These are phyloP conservation scores for Bombus confusus DNA, from an alignment of 1,140 invertebrate species.

Conservation along the genomic window DNA sequence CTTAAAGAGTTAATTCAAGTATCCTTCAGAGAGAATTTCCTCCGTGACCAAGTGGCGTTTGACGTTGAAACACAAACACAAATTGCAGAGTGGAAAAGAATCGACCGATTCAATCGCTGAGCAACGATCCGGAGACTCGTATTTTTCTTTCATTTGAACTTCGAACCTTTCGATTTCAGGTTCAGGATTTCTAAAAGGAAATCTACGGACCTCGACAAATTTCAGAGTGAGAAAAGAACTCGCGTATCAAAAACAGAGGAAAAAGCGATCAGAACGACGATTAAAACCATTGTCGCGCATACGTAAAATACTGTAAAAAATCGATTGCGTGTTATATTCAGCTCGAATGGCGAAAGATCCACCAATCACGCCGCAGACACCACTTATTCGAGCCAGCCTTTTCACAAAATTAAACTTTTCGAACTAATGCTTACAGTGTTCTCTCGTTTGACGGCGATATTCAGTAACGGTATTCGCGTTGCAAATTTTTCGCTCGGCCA, in stretches of 20 bases:
- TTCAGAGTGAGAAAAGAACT: not conserved
- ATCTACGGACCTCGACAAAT: not conserved
- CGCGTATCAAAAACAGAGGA: not conserved
- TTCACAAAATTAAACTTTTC: not conserved
- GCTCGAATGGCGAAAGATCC: not conserved
- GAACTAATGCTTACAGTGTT: not conserved
- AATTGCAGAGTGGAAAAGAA: slow-evolving; percentile 1
- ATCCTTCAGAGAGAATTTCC: slow-evolving; percentile 27
- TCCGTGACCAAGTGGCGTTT: slow-evolving; percentile 40
- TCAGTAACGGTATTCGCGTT: not conserved
- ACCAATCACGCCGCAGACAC: too few relatives aligned
- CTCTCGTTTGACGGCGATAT: not conserved
- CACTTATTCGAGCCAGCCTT: not conserved
- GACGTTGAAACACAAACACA: slow-evolving; percentile 33
- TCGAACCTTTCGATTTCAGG: not conserved
- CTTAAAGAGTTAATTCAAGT: slow-evolving; percentile 45
- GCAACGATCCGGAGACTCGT: not conserved
- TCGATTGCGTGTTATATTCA: not conserved
- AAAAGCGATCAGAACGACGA: not conserved
- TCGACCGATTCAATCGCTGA: slow-evolving; percentile 3
- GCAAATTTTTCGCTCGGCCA: slow-evolving; percentile 18
- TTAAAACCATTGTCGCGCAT: not conserved
- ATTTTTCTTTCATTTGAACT: slow-evolving; percentile 10
- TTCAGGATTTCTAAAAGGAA: not conserved
- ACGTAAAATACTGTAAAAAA: not conserved